A percentile compares a stretch with the other conserved stretches of the same genome.
phyloP scores from a whole-genome alignment of 2,113 vertebrate species.

The Silurus meridionalis region DNA sequence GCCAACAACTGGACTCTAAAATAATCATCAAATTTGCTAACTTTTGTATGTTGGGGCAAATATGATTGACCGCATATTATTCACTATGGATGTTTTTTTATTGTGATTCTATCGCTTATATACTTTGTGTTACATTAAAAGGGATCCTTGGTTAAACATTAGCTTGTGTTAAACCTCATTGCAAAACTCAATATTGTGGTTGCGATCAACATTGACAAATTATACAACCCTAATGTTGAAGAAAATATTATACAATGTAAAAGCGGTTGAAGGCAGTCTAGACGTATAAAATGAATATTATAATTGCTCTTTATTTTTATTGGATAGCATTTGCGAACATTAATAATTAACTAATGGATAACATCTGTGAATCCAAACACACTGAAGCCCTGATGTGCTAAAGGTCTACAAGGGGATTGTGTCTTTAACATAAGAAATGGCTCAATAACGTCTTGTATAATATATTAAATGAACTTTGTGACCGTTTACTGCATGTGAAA shows the following conservation, averaged over 20 bases:
- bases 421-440: not conserved
- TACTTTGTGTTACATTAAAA: not conserved
- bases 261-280: too few relatives aligned
- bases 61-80: not conserved
- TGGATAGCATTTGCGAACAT: too few relatives aligned
- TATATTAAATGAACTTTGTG: not conserved
- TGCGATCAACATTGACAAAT: not conserved
- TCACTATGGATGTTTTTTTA: not conserved
- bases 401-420: not conserved
- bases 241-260: not conserved
- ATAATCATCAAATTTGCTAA: not conserved
- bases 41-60: not conserved
- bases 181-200: not conserved
- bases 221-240: not conserved
- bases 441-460: not conserved
- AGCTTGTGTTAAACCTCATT: not conserved
- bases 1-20: constrained; percentile 1
- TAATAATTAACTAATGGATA: too few relatives aligned
- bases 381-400: too few relatives aligned
- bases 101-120: not conserved
- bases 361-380: too few relatives aligned
- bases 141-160: too few relatives aligned
- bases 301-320: too few relatives aligned
- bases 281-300: not conserved
- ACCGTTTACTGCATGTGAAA: not conserved